phyloP scores from a whole-genome alignment of 2,113 vertebrate species.

The Megaceryle maxima region DNA sequence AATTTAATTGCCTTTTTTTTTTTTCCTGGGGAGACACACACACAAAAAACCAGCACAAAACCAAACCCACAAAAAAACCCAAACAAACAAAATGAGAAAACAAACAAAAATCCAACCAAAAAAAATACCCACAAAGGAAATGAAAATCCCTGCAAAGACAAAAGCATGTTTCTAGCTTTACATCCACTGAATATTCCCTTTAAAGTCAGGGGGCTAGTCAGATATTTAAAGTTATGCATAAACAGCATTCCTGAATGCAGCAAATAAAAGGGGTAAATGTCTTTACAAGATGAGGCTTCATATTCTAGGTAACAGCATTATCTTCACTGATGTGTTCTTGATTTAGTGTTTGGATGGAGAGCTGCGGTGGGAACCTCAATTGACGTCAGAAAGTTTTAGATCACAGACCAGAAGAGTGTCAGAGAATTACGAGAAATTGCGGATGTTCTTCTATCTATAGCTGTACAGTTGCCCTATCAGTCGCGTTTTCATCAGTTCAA shows the following conservation, averaged over 20 bases:
- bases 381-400: conserved; percentile 50
- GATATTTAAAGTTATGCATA: background rate
- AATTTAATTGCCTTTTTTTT: background rate
- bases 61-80: background rate
- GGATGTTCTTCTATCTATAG: conserved; percentile 47
- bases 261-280: background rate
- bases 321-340: background rate
- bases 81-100: too few relatives aligned
- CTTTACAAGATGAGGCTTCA: background rate
- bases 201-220: conserved; percentile 1
- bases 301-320: background rate
- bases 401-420: conserved; percentile 46
- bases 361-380: background rate
- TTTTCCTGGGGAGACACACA: too few relatives aligned
- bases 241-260: background rate
- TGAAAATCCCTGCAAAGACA: background rate
- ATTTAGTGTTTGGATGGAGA: background rate
- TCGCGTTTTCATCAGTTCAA: background rate
- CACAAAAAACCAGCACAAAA: background rate
- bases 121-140: background rate
- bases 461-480: background rate
- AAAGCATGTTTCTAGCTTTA: background rate
- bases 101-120: background rate
- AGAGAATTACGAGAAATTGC: background rate
- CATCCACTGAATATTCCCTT: background rate